A percentile compares a stretch with the other conserved stretches of the same genome.
These are phyloP conservation scores for Drosophila nebulosa DNA, from an alignment of 1,140 invertebrate genomes.

Conservation along the genomic window DNA sequence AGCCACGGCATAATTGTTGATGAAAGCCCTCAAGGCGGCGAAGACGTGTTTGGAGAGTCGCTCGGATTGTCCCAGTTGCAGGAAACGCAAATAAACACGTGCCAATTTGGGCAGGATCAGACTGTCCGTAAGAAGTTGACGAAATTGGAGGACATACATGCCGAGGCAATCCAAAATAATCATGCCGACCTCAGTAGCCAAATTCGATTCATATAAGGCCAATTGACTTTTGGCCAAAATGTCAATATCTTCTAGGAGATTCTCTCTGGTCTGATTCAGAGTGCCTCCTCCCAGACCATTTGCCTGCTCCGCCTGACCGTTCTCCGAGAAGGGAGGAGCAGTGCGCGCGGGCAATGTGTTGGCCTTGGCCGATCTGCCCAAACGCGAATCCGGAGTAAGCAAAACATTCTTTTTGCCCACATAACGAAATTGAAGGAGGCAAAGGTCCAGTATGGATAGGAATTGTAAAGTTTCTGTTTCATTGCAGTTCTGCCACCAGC, in stretches of 20 bases:
- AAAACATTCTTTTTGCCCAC: conserved; percentile 89
- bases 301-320: conserved; percentile 87
- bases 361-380: conserved; percentile 32
- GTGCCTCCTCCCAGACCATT: conserved; percentile 81
- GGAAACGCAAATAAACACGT: conserved; percentile 91
- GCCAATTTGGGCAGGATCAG: conserved; percentile 89
- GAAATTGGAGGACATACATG: conserved; percentile 91
- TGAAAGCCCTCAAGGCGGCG: conserved; percentile 93
- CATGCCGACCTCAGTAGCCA: conserved; percentile 94
- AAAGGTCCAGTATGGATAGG: conserved; percentile 81
- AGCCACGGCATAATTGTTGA: conserved; percentile 93
- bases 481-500: conserved; percentile 93
- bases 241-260: conserved; percentile 81
- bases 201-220: conserved; percentile 89
- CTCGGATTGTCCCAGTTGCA: conserved; percentile 95
- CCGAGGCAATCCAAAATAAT: conserved; percentile 92
- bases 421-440: conserved; percentile 94
- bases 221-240: conserved; percentile 51
- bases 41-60: conserved; percentile 94
- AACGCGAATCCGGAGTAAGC: conserved; percentile 81
- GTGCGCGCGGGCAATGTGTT: conserved; percentile 57
- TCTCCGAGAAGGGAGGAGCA: conserved; percentile 38
- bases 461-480: conserved; percentile 73
- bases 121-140: conserved; percentile 87
- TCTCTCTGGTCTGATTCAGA: conserved; percentile 83